Conservation (phyloP, 2,888 invertebrate genomes). For the Graphium colonna region DNA sequence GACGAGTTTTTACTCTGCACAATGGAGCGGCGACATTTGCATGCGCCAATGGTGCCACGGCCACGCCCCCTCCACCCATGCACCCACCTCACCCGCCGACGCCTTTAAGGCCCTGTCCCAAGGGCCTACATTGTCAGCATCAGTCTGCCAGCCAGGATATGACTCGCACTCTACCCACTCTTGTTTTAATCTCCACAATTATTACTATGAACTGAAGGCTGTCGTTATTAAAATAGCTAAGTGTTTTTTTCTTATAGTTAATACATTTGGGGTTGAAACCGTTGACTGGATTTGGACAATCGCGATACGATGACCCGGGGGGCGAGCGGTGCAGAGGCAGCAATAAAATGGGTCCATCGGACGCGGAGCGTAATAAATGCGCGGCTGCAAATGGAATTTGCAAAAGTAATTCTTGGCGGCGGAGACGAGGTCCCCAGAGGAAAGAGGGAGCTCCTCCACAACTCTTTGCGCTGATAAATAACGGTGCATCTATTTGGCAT, state of each 20-base stretch:
- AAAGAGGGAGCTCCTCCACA: background rate
- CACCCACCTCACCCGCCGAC: conserved; percentile 9
- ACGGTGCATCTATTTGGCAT: conserved; percentile 10
- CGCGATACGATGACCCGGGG: background rate
- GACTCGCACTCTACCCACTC: too few relatives aligned
- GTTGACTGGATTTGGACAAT: background rate
- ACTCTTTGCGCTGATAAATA: conserved; percentile 17
- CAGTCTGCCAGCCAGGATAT: too few relatives aligned
- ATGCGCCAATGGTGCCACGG: conserved; percentile 49
- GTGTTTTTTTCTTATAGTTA: too few relatives aligned
- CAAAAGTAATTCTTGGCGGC: conserved; percentile 12
- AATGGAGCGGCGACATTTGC: conserved; percentile 66
- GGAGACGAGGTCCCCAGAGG: background rate
- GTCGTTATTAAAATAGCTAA: too few relatives aligned
- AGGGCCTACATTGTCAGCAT: too few relatives aligned
- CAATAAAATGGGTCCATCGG: conserved; percentile 11
- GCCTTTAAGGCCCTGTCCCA: too few relatives aligned
- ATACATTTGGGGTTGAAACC: too few relatives aligned
- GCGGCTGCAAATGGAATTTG: conserved; percentile 19
- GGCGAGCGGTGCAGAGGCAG: background rate
- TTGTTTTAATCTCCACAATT: too few relatives aligned
- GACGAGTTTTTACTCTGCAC: conserved; percentile 51
- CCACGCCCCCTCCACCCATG: conserved; percentile 39
- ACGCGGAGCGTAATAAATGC: conserved; percentile 12
- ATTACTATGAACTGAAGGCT: too few relatives aligned